Evolutionary conservation across 92 coral and sea anemone genomes (phyloP), one percentile per base, ranked within the genome.

Genomic region (Zoanthus sociatus): DNA sequence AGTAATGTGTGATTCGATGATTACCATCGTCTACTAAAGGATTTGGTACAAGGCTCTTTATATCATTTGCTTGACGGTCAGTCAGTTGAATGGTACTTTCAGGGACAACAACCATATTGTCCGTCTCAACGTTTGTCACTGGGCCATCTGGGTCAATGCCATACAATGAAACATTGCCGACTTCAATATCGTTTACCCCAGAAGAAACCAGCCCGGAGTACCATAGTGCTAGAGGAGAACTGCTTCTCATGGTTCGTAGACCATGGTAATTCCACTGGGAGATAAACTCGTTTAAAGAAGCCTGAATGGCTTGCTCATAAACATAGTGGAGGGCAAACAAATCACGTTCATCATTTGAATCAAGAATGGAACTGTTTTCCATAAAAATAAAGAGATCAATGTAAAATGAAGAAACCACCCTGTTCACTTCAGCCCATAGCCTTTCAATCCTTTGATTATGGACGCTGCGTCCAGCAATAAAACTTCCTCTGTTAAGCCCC

Each of bases 11-110:
- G 14, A 90, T 90, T 85, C 89, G 56, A 55, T 84, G 83, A 78
- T 86, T 90, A 50, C 92, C 89, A 79, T 90, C 89, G 58, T 90
- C 92, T 7, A 37, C 73, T 3, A 85, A 21, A 42, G 87, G 92
- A 85, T 90, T 89, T n/a, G 89, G 87, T 15, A 86, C 87, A 51
- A 86, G 83, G 45, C 71, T 26, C 37, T 72, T 78, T 3, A 84
- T 89, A 54, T 84, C 86, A 83, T 74, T 56, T 45, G 70, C 88
- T 76, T 89, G 88, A 64, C 70, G 21, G 44, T 89, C 79, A 11
- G 89, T 89, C 37, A 89, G 33, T 6, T 84, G 86, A 78, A 89
- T 78, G 73, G 76, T 83, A 66, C 79, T 88, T 58, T 88, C 83
- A 51, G 88, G 87, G 37, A 88, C 83, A 87, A 73, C 33, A 88